Base-by-base conservation (phyloP, 2,888 invertebrate species). In the Yponomeuta cagnagella region DNA sequence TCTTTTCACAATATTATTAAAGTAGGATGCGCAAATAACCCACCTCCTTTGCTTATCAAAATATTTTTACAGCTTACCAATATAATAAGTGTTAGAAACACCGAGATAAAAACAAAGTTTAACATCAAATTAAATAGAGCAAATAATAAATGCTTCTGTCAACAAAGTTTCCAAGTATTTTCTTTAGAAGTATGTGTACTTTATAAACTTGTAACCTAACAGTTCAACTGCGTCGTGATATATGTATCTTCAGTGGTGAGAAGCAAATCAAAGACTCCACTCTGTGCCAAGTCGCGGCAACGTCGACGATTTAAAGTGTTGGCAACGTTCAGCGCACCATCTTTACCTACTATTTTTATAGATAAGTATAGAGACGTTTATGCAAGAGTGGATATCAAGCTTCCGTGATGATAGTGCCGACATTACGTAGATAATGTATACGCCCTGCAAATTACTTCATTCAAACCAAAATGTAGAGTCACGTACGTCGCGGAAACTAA, bases 261-360 rank as follows among this genome's bases (percentile, higher is more conserved):
- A 85, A 86, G 85, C 89, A 90, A 89, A 90, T 91, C 90, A 90
- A 85, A 87, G 82, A 77, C 78, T 75, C 73, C 73, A 80, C 79
- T 81, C 81, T 80, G 77, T 89, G 91, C 90, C 91, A 91, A 90
- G 81, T 82, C 81, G 23, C 68, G 67, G 69, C 48, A 67, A 64
- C 77, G 75, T 73, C 75, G 76, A 75, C 81, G 84, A 85, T 85
- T 70, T 84, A 85, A 82, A 85, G 80, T 82, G 85, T 88, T 90
- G 90, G 89, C 90, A 89, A 80, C 78, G 77, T 66, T 71, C 73
- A 77, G 74, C 75, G 76, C 80, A 78, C 85, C 86, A 82, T 87
- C 87, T 87, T 82, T 81, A 82, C 80, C 79, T 30, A 31, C 65
- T 33, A 65, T 65, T 65, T 58, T 58, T 58, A 15, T 15, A 58